Conservation (phyloP, 1,140 invertebrate species). For the Bombus waltoni region DNA sequence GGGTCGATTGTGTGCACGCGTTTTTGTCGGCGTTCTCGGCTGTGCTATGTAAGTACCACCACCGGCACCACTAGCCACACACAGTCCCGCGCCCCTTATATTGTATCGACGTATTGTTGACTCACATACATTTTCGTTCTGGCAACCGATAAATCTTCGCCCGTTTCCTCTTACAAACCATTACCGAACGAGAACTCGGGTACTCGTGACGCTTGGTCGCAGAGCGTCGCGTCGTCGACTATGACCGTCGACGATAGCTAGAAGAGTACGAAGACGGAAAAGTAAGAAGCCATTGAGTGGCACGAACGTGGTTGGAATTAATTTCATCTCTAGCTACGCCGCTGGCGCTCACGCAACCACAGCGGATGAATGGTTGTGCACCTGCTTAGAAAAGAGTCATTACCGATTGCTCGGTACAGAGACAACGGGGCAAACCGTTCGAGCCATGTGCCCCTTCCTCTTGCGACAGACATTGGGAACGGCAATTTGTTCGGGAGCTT, state of each 20-base stretch:
- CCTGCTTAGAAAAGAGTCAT: conserved; percentile 54
- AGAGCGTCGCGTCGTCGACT: conserved; percentile 28
- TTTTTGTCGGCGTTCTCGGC: conserved; percentile 57
- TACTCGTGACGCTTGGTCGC: conserved; percentile 47
- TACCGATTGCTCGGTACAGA: no score
- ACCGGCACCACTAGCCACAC: no score
- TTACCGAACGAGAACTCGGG: conserved; percentile 76
- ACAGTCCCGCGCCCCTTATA: conserved; percentile 59
- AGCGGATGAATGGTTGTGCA: conserved; percentile 58
- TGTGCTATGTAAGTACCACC: conserved; percentile 17
- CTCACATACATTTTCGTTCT: conserved; percentile 74
- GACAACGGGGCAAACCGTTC: neutral
- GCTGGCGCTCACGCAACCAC: conserved; percentile 37
- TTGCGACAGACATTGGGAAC: neutral
- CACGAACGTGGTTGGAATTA: conserved; percentile 66
- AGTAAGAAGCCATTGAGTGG: conserved; percentile 65
- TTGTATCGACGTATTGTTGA: conserved; percentile 78
- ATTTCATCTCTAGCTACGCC: conserved; percentile 56
- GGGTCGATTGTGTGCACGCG: conserved; percentile 57
- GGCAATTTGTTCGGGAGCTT: conserved; percentile 25
- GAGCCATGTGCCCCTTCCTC: no score
- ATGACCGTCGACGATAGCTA: neutral
- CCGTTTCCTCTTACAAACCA: conserved; percentile 80
- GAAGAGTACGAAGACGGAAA: conserved; percentile 37
- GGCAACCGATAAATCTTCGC: conserved; percentile 79